phyloP scores from a whole-genome alignment of 2,888 invertebrate genomes.

The Nipponacmea schrenckii region DNA sequence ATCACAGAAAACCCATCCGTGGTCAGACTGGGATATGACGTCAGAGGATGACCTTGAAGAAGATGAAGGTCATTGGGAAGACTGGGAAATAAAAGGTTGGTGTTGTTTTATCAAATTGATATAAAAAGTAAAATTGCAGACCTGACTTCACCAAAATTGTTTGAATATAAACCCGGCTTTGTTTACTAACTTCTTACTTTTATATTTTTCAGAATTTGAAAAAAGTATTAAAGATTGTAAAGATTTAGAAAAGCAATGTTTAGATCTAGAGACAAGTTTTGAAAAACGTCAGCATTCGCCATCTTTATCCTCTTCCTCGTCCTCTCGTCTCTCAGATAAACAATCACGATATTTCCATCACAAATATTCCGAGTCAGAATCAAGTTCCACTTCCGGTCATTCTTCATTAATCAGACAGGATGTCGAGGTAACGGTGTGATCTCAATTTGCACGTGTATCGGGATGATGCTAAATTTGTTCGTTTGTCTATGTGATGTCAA shows the following conservation, averaged over 20 bases:
- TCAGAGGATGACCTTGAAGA: slow-evolving; percentile 17
- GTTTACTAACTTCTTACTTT: neutral
- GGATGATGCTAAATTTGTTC: too few species aligned
- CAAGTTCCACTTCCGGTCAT: neutral
- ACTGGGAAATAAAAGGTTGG: slow-evolving; percentile 26
- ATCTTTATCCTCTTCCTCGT: neutral
- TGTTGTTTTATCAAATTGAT: too few species aligned
- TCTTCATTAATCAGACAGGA: neutral
- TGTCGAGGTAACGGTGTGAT: slow-evolving; percentile 5
- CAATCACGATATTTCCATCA: neutral
- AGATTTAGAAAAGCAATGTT: neutral
- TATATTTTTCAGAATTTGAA: neutral
- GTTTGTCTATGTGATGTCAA: too few species aligned
- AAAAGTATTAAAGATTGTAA: neutral
- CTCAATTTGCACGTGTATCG: too few species aligned
- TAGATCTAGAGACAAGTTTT: slow-evolving; percentile 1
- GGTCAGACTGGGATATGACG: slow-evolving; percentile 3
- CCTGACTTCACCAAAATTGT: neutral
- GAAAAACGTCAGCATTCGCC: neutral
- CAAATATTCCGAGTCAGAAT: slow-evolving; percentile 6
- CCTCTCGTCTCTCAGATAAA: neutral
- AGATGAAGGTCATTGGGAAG: slow-evolving; percentile 21
- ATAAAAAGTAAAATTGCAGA: too few species aligned
- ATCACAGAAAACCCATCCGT: slow-evolving; percentile 11
- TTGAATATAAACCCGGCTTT: neutral